Evolutionary conservation across 2,797 vertebrate genomes (phyloP), one percentile per base, ranked within the genome.

Genomic region (Premnoplex brunnescens): DNA sequence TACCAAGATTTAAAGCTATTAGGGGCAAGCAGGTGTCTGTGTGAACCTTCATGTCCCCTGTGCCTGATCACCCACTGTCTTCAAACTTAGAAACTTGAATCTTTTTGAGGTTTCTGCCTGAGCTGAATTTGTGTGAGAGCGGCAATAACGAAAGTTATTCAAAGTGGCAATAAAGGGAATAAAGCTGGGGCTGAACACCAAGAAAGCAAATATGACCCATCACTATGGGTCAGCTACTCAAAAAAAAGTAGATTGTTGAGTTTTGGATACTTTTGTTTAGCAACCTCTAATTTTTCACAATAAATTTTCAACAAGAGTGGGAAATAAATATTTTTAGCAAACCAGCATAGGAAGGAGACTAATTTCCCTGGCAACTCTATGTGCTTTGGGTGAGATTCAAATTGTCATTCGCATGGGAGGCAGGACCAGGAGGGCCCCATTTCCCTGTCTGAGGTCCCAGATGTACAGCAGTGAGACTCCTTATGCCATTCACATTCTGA

Each of bases 261-360:
- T 48, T 89, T 69, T 27, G 15, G 9, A 6, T 49, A 22, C 0
- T 41, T 51, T 88, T 86, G 87, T 89, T n/a, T 41, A 74, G 20
- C 19, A 78, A 63, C 4, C 32, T 56, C 2, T 39, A 39, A 37
- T 71, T 88, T 80, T 89, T 79, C 34, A 43, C 23, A 7, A 27
- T 27, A 73, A 82, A 37, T 46, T 49, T 44, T 43, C 10, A 71
- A 56, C 23, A 60, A 10, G 30, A 46, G 21, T 6, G 17, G 14
- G 13, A 81, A 60, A 28, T 24, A 41, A 81, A 8, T 78, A 78
- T 75, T 74, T 92, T 67, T 79, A 73, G 51, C 36, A 88, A 79
- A 69, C 32, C 14, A 49, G 14, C 14, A 41, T 13, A 59, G 21
- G 60, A 48, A 85, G 32, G 51, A 85, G 20, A 39, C 8, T 43